Percentiles rank a stretch among this genome's conserved stretches.
These are phyloP conservation scores for Ahaetulla prasina DNA, from an alignment of 2,113 vertebrate genomes.

Conservation along the genomic window DNA sequence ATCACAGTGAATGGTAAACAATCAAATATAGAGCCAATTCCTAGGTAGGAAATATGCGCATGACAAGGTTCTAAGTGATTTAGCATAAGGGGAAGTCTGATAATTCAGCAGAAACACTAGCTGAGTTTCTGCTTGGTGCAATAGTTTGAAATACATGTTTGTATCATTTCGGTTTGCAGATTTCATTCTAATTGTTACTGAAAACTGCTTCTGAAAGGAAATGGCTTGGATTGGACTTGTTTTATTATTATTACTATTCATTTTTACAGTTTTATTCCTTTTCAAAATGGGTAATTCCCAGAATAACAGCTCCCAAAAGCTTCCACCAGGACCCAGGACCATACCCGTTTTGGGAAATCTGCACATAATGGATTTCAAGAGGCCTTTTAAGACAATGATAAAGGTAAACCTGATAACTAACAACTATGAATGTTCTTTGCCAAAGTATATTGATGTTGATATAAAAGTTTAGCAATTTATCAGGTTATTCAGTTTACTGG, in stretches of 20 bases:
- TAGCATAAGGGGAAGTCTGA: background rate
- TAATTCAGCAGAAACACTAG: background rate
- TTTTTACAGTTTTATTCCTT: constrained; percentile 30
- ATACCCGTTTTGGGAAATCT: background rate
- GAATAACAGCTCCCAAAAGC: background rate
- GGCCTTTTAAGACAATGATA: background rate
- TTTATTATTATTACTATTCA: background rate
- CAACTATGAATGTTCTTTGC: background rate
- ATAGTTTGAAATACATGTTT: background rate
- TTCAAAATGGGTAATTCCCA: constrained; percentile 17
- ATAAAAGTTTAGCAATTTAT: background rate
- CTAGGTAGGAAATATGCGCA: too few species aligned
- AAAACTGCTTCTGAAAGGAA: too few species aligned
- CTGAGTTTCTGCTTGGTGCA: background rate
- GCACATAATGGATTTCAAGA: background rate
- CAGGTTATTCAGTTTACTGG: background rate
- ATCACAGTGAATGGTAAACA: too few species aligned
- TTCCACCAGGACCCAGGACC: background rate
- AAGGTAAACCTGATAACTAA: background rate
- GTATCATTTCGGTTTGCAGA: background rate
- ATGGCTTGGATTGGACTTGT: too few species aligned
- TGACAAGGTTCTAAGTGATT: too few species aligned
- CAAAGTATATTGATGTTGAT: background rate
- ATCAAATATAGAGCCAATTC: too few species aligned
- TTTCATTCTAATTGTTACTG: background rate